Percentiles rank a stretch among this genome's conserved stretches.
phyloP scores from a whole-genome alignment of 2,888 invertebrate genomes.

The Limnephilus rhombicus region DNA sequence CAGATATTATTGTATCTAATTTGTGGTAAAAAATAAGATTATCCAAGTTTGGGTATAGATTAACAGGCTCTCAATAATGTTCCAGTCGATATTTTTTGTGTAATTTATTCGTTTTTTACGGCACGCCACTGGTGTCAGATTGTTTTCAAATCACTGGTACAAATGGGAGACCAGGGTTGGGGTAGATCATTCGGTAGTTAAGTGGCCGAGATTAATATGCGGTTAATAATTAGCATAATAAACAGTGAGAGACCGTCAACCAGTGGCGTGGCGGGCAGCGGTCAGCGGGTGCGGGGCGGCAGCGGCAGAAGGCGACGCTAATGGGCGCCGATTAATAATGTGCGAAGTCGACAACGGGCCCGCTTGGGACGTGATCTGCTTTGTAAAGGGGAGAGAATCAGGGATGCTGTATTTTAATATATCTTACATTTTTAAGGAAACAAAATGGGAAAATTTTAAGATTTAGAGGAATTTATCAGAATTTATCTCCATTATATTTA shows the following conservation, averaged over 20 bases:
- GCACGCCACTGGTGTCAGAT: not conserved
- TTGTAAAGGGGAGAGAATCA: conserved; percentile 27
- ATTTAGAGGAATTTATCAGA: not conserved
- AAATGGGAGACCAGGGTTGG: not conserved
- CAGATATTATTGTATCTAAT: no score
- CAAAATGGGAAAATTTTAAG: not conserved
- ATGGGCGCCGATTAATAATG: conserved; percentile 61
- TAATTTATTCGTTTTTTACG: not conserved
- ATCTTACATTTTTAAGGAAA: not conserved
- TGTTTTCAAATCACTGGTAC: not conserved
- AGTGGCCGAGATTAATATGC: conserved; percentile 10
- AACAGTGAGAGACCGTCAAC: not conserved
- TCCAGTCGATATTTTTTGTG: not conserved
- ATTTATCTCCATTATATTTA: not conserved
- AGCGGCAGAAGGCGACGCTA: conserved; percentile 19
- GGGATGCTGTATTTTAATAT: not conserved
- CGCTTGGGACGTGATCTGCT: conserved; percentile 55
- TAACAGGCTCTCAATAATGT: not conserved
- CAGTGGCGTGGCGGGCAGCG: conserved; percentile 4
- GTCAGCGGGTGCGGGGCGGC: not conserved
- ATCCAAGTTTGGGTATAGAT: no score
- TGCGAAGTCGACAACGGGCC: conserved; percentile 62
- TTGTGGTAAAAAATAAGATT: no score
- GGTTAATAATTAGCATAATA: not conserved
- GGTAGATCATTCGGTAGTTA: not conserved